Evolutionary conservation across 2,797 vertebrate species (phyloP).

Genomic region (Nannoperca australis): DNA sequence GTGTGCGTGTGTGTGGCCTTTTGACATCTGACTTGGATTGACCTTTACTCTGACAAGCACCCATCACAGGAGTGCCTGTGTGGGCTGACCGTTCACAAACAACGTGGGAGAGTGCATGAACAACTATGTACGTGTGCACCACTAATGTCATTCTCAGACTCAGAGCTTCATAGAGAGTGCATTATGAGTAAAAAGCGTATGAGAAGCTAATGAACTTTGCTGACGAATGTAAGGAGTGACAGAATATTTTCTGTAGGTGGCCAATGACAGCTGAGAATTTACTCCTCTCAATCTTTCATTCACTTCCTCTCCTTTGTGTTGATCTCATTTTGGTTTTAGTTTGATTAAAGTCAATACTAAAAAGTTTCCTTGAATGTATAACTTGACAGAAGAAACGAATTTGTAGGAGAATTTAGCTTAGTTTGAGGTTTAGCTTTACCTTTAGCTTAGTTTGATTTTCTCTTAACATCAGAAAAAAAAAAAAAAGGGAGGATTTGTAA

Average conservation of each 20-base stretch:
- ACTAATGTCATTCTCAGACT: conserved; percentile 41
- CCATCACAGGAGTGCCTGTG: conserved; percentile 57
- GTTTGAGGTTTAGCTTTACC: not conserved
- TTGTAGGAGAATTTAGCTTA: not conserved
- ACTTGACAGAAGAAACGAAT: not conserved
- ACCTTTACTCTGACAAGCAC: conserved; percentile 60
- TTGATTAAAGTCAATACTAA: not conserved
- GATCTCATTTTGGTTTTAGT: not conserved
- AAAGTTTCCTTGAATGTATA: not conserved
- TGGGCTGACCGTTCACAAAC: conserved; percentile 71
- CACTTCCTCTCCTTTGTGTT: not conserved
- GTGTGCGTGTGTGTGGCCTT: conserved; percentile 52
- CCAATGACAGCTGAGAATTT: conserved; percentile 25
- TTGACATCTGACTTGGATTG: conserved; percentile 63
- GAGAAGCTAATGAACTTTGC: conserved; percentile 67
- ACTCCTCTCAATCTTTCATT: conserved; percentile 26
- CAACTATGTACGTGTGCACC: conserved; percentile 36
- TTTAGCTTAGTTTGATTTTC: conserved; percentile 8
- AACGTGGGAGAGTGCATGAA: conserved; percentile 43
- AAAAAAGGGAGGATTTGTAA: not conserved
- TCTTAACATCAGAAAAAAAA: not conserved
- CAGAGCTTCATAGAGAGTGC: conserved; percentile 41
- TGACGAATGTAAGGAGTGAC: conserved; percentile 50
- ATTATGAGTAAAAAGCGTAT: conserved; percentile 48
- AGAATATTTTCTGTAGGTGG: conserved; percentile 59